phyloP scores from a whole-genome alignment of 2,797 vertebrate genomes.

The Carcharodon carcharias region DNA sequence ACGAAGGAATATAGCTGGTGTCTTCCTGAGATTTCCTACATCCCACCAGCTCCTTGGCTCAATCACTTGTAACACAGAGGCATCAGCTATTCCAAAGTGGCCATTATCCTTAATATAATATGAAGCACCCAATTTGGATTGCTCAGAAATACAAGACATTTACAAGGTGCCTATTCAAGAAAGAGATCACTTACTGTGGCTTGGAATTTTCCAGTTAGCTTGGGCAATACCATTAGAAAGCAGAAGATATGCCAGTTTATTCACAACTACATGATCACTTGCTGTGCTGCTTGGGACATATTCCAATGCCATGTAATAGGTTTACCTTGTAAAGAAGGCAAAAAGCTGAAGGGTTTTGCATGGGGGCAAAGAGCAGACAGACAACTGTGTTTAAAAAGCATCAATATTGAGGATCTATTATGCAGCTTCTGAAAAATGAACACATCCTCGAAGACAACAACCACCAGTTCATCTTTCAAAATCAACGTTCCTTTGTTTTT shows the following conservation, averaged over 20 bases:
- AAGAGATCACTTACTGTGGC: not conserved
- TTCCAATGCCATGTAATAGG: not conserved
- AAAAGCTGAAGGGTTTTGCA: not conserved
- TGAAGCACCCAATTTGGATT: not conserved
- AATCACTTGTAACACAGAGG: not conserved
- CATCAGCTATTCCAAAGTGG: not conserved
- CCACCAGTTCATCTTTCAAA: not conserved
- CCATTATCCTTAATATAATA: not conserved
- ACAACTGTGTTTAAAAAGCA: not conserved
- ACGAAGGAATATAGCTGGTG: not conserved
- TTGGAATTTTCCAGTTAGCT: not conserved
- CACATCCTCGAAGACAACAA: not conserved
- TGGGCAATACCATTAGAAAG: not conserved
- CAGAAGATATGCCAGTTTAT: not conserved
- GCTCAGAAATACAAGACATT: not conserved
- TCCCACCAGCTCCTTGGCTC: not conserved
- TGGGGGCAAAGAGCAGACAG: not conserved
- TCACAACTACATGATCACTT: not conserved
- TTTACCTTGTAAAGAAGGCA: not conserved
- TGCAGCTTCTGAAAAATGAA: not conserved
- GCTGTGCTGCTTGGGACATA: not conserved
- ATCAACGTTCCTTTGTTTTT: not conserved
- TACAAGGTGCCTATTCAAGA: not conserved
- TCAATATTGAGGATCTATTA: not conserved
- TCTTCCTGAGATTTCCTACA: not conserved